Conservation (phyloP, 2,888 invertebrate genomes). For the Andrena camellia region DNA sequence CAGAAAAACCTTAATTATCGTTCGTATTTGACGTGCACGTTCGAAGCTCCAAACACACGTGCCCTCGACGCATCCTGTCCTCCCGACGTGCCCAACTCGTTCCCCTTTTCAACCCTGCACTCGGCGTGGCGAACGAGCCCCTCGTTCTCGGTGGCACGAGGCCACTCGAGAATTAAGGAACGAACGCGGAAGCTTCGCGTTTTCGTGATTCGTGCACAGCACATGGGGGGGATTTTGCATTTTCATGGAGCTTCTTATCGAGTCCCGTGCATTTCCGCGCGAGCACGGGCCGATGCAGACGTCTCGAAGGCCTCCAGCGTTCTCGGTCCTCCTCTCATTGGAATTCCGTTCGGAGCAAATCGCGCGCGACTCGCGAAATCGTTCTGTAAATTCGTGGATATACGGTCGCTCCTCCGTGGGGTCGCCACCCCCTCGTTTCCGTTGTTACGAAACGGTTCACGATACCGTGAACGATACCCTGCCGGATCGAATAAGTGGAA, state of each 20-base stretch:
- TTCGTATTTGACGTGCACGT: slow-evolving; percentile 16
- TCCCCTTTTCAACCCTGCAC: slow-evolving; percentile 4
- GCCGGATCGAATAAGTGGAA: not conserved
- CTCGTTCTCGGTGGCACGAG: not conserved
- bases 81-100: not conserved
- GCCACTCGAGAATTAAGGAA: slow-evolving; percentile 33
- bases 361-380: slow-evolving; percentile 40
- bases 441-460: not conserved
- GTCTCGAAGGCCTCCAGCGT: not conserved
- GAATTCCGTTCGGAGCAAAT: slow-evolving; percentile 34
- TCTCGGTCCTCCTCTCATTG: slow-evolving; percentile 26
- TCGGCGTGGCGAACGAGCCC: not conserved
- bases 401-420: not conserved
- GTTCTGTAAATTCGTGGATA: slow-evolving; percentile 6
- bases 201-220: not conserved
- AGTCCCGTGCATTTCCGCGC: not conserved
- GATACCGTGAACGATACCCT: not conserved
- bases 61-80: not conserved
- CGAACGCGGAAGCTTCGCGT: not conserved
- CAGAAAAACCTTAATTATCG: slow-evolving; percentile 51
- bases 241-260: slow-evolving; percentile 28
- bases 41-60: slow-evolving; percentile 6
- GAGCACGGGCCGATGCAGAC: not conserved
- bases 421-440: not conserved
- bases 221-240: not conserved